A percentile compares a stretch with the other conserved stretches of the same genome.
Conservation (phyloP, 1,140 invertebrate species). For the Aphidius gifuensis region DNA sequence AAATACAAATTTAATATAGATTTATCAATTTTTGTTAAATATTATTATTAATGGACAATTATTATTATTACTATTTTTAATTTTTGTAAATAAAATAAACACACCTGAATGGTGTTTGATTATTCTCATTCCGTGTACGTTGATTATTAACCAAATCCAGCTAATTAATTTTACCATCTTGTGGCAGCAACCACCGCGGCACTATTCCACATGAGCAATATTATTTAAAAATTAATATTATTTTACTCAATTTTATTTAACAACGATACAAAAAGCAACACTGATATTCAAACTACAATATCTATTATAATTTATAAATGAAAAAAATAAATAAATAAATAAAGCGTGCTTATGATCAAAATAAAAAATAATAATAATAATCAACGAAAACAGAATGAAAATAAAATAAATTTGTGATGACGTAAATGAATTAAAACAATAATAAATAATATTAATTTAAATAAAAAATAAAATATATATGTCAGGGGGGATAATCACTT, state of each 20-base stretch:
- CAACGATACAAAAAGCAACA: constrained; percentile 23
- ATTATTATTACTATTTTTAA: background rate
- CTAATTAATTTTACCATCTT: constrained; percentile 48
- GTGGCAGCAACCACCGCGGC: constrained; percentile 55
- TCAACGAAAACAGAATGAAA: constrained; percentile 18
- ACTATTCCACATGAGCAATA: constrained; percentile 37
- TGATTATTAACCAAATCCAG: constrained; percentile 18
- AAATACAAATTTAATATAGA: background rate
- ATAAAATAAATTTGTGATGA: constrained; percentile 4
- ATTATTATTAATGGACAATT: background rate
- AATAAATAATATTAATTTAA: constrained; percentile 11
- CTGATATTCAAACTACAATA: constrained; percentile 13
- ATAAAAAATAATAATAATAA: constrained; percentile 15
- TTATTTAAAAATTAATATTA: constrained; percentile 24
- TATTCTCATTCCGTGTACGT: constrained; percentile 23
- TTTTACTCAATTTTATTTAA: constrained; percentile 44
- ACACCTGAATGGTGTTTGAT: constrained; percentile 28
- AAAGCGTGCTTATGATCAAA: constrained; percentile 9
- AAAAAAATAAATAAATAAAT: constrained; percentile 1
- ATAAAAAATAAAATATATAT: constrained; percentile 20
- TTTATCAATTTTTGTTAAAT: background rate
- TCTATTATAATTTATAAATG: constrained; percentile 13
- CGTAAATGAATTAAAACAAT: constrained; percentile 1
- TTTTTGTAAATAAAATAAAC: constrained; percentile 20
- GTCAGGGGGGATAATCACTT: constrained; percentile 4